Base-by-base conservation (phyloP, 2,113 vertebrate species). In the Apaloderma vittatum region DNA sequence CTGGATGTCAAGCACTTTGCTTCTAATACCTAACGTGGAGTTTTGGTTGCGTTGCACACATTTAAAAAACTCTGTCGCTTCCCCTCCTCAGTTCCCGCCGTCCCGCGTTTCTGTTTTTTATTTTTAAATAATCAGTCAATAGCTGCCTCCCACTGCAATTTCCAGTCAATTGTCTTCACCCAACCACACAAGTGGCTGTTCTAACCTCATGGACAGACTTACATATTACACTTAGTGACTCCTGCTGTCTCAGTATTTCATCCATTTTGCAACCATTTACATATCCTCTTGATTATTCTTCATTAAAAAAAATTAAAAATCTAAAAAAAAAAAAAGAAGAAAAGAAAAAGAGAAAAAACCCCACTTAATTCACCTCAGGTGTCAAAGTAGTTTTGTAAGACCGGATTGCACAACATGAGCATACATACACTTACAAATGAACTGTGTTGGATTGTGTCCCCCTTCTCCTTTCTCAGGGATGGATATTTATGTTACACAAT, bases 391-490 rank as follows among this genome's bases (percentile, higher is more conserved):
- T 96, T 98, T 98, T 97, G 86, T 97, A 72, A 87, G 76, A 94
- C 54, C 51, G 9, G 90, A 94, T 98, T 98, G 98, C 98, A 98
- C 98, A 98, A 94, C 55, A 90, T 79, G 88, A 95, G 90, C 77
- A 72, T 71, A 95, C 78, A 72, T 73, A 78, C 92, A 89, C 88
- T 94, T 96, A 94, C 54, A 87, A 91, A 94, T 96, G 95, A 91
- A 90, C 77, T 90, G 83, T 90, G 95, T 96, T 88, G 96, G 95
- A 90, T 80, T 81, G 77, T 93, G 73, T 93, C 94, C 94, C 93
- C 96, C 93, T 96, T 95, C 94, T 96, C 87, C 86, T 96, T 97
- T 98, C 98, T 98, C 98, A 98, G 98, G 98, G 98, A 98, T 98
- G 97, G 96, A 97, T 98, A 94, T 97, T 97, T 97, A 97, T 95